phyloP scores from a whole-genome alignment of 2,113 vertebrate genomes.

The Melanerpes aurifrons region DNA sequence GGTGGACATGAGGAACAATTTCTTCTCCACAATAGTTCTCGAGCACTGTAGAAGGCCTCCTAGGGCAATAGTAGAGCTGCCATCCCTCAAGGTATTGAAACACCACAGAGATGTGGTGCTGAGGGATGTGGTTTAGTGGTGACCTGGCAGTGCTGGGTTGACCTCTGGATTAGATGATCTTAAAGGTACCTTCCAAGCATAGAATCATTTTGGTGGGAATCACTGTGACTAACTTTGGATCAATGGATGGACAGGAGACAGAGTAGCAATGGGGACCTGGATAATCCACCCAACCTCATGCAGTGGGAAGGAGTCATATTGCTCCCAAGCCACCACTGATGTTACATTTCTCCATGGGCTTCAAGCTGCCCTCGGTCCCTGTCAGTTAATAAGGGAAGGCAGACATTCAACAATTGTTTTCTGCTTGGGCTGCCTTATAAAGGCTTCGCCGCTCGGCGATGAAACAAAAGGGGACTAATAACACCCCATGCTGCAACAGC shows the following conservation, averaged over 20 bases:
- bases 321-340: conserved; percentile 59
- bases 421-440: conserved; percentile 77
- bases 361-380: conserved; percentile 62
- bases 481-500: conserved; percentile 67
- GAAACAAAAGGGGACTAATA: conserved; percentile 80
- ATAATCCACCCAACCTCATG: conserved; percentile 47
- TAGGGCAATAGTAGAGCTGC: too few relatives aligned
- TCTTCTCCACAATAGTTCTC: too few relatives aligned
- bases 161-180: too few relatives aligned
- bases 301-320: conserved; percentile 52
- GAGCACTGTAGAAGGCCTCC: too few relatives aligned
- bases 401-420: conserved; percentile 78
- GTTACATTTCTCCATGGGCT: conserved; percentile 60
- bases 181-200: too few relatives aligned
- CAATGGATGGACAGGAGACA: rapidly evolving
- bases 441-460: conserved; percentile 73
- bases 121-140: too few relatives aligned
- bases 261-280: not conserved
- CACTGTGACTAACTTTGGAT: not conserved
- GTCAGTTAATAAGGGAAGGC: conserved; percentile 77
- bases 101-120: too few relatives aligned
- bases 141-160: too few relatives aligned
- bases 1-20: too few relatives aligned
- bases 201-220: too few relatives aligned
- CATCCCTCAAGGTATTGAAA: too few relatives aligned